Conservation (phyloP, 1,140 invertebrate species). For the Nautilus pompilius region DNA sequence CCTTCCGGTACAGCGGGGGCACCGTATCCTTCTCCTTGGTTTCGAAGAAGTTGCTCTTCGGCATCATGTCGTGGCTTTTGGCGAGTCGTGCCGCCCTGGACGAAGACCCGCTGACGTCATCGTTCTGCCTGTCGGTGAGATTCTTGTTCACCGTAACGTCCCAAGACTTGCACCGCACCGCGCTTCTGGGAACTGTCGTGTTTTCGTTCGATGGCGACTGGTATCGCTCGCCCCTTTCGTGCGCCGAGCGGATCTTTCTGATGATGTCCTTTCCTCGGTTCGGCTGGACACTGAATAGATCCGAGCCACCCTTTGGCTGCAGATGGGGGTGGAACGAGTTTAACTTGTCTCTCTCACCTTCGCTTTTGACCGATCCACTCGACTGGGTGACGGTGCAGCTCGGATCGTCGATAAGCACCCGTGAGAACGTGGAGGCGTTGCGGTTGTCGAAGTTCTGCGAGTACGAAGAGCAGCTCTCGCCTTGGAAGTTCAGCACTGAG, state of each 20-base stretch:
- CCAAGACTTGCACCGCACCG: background rate
- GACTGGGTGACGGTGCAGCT: no score
- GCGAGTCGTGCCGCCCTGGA: background rate
- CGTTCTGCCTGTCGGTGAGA: background rate
- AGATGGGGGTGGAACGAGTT: background rate
- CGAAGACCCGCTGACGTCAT: background rate
- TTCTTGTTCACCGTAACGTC: background rate
- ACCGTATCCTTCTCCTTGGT: background rate
- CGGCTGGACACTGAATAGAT: no score
- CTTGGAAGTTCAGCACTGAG: no score
- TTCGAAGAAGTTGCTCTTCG: background rate
- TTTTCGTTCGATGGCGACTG: no score
- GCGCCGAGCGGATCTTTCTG: no score
- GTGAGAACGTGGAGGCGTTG: no score
- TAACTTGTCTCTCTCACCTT: no score
- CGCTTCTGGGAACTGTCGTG: background rate
- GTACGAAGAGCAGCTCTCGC: background rate
- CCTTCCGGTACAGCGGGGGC: background rate
- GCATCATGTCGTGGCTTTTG: background rate
- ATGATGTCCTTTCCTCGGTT: background rate
- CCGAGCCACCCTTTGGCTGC: background rate
- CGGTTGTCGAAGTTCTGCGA: background rate
- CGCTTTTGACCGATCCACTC: no score
- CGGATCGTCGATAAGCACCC: no score
- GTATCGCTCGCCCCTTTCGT: no score